phyloP scores from a whole-genome alignment of 2,113 vertebrate genomes.

The Aleadryas rufinucha region DNA sequence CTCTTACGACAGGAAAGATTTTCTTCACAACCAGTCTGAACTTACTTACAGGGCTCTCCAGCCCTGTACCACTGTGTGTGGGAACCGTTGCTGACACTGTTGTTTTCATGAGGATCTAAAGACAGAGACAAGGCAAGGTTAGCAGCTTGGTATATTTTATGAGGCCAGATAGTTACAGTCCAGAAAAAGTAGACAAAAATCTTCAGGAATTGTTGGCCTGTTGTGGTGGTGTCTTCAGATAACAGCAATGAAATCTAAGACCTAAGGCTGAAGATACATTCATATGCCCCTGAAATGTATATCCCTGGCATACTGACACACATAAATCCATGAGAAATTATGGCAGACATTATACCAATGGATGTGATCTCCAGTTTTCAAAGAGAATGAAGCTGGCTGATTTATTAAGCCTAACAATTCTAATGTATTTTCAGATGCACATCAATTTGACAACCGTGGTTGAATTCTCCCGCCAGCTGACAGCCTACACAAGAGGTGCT shows the following conservation, averaged over 20 bases:
- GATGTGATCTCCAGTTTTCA: background rate
- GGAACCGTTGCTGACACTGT: background rate
- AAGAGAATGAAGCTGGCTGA: background rate
- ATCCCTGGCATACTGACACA: background rate
- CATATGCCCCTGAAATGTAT: background rate
- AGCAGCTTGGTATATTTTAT: background rate
- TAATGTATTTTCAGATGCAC: conserved; percentile 75
- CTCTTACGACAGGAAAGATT: background rate
- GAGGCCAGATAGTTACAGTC: background rate
- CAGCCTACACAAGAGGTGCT: conserved; percentile 81
- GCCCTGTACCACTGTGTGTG: background rate
- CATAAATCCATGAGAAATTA: background rate
- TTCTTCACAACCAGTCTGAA: background rate
- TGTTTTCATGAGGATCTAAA: background rate
- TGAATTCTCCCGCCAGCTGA: conserved; percentile 81
- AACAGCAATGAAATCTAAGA: background rate
- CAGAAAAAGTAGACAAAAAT: background rate
- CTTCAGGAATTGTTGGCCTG: background rate
- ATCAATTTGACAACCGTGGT: conserved; percentile 82
- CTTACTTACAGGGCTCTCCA: background rate
- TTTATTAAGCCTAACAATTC: background rate
- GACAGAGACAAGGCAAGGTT: background rate
- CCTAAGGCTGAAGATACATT: background rate
- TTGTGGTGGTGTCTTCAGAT: background rate
- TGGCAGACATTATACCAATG: background rate